Evolutionary conservation across 2,888 invertebrate species (phyloP).

Genomic region (Falcaria lacertinaria): DNA sequence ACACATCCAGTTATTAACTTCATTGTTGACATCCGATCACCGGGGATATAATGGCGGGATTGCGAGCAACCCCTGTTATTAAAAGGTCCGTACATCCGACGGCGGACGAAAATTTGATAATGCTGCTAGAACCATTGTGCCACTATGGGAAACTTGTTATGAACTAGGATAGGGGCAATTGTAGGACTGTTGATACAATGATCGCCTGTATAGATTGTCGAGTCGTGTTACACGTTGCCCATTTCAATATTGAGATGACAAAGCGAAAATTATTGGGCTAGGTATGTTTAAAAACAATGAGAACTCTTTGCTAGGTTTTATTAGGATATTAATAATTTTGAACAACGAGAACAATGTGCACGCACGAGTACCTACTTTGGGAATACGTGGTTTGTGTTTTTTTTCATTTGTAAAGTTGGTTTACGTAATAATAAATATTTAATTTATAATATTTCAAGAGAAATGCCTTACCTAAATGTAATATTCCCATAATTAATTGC

Average conservation of each 20-base stretch:
- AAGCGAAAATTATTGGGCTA: slow-evolving; percentile 22
- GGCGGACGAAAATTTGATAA: slow-evolving; percentile 20
- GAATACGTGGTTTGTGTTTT: too few species aligned
- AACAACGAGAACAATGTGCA: too few species aligned
- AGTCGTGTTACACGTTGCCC: slow-evolving; percentile 11
- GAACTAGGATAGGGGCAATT: slow-evolving; percentile 17
- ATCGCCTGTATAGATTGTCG: slow-evolving; percentile 9
- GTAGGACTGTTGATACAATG: slow-evolving; percentile 17
- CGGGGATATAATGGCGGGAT: neutral
- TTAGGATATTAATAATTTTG: too few species aligned
- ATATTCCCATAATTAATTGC: slow-evolving; percentile 88
- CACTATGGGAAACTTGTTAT: slow-evolving; percentile 14
- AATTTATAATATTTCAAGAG: neutral
- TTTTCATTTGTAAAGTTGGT: too few species aligned
- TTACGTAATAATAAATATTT: too few species aligned
- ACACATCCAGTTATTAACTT: neutral
- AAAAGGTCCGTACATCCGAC: slow-evolving; percentile 11
- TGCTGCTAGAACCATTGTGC: slow-evolving; percentile 14
- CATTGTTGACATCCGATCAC: neutral
- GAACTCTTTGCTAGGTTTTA: slow-evolving; percentile 7
- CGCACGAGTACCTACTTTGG: too few species aligned
- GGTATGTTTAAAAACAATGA: slow-evolving; percentile 1
- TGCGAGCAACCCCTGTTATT: slow-evolving; percentile 12
- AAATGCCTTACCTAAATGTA: slow-evolving; percentile 84
- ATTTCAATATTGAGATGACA: slow-evolving; percentile 30